Conservation (phyloP, 2,888 invertebrate species). For the Parnassius mnemosyne region DNA sequence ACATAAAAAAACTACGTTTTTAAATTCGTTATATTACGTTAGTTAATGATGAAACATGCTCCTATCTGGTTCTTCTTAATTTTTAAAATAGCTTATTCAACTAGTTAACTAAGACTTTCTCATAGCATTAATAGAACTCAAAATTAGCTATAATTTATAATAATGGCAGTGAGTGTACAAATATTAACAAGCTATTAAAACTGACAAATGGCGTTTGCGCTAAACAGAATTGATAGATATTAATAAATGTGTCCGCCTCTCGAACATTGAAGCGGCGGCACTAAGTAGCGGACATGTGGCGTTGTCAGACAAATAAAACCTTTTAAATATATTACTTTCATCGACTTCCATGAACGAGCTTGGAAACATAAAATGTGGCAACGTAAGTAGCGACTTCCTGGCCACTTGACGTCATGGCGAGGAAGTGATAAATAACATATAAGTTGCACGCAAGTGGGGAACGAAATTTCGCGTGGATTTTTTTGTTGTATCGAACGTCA, state of each 20-base stretch:
- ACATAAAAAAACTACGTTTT: no score
- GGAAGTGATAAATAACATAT: conserved; percentile 44
- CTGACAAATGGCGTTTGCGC: conserved; percentile 8
- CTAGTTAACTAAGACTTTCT: no score
- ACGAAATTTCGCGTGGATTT: conserved; percentile 14
- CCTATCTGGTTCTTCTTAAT: no score
- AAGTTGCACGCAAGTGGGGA: conserved; percentile 31
- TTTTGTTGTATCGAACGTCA: background rate
- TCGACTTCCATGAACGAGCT: conserved; percentile 16
- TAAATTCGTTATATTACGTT: no score
- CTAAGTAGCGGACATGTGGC: conserved; percentile 18
- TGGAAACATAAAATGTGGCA: conserved; percentile 24
- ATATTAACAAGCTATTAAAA: conserved; percentile 5
- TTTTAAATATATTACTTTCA: conserved; percentile 25
- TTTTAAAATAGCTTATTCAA: no score
- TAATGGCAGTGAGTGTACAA: background rate
- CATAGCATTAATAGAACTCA: no score
- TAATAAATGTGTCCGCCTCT: conserved; percentile 22
- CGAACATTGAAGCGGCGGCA: conserved; percentile 6
- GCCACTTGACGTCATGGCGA: conserved; percentile 34
- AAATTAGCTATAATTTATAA: no score
- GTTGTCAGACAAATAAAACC: conserved; percentile 17
- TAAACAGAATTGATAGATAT: conserved; percentile 14
- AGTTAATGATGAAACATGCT: no score
- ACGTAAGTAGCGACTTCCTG: conserved; percentile 44